These are phyloP conservation scores for Stenodera caucasica DNA, from an alignment of 2,888 invertebrate species.

Conservation along the genomic window DNA sequence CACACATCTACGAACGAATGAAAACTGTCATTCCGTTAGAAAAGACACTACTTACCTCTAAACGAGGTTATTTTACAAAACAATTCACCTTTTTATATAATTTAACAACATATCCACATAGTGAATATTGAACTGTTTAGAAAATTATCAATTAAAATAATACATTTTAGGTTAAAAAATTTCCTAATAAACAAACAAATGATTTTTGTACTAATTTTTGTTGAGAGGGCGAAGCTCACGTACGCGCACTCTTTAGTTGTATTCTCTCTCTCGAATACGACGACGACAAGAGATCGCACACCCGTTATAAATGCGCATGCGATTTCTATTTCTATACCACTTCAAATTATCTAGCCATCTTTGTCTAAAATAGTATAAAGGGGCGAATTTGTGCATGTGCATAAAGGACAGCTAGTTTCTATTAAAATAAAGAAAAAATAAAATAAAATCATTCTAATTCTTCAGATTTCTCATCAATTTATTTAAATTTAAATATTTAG, in stretches of 20 bases:
- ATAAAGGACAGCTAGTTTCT: background rate
- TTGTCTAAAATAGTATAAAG: background rate
- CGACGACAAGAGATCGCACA: constrained; percentile 4
- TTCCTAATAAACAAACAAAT: constrained; percentile 50
- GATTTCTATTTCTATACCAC: constrained; percentile 1
- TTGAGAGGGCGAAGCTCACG: constrained; percentile 49
- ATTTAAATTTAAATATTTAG: background rate
- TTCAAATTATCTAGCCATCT: background rate
- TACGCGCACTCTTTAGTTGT: constrained; percentile 46
- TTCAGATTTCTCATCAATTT: background rate
- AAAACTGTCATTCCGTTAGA: constrained; percentile 42
- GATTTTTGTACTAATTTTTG: constrained; percentile 44
- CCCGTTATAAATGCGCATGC: background rate
- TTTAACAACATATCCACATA: background rate
- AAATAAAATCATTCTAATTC: background rate
- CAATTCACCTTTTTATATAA: background rate
- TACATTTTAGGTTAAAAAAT: constrained; percentile 50
- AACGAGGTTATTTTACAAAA: constrained; percentile 46
- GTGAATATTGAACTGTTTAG: constrained; percentile 25
- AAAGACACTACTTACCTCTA: constrained; percentile 41
- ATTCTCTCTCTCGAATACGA: background rate
- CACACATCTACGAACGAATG: background rate
- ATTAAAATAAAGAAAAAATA: too few species aligned
- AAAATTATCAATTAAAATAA: constrained; percentile 36
- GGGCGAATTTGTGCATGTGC: background rate